These are phyloP conservation scores for Alauda arvensis DNA, from an alignment of 2,797 vertebrate genomes.

Conservation along the genomic window DNA sequence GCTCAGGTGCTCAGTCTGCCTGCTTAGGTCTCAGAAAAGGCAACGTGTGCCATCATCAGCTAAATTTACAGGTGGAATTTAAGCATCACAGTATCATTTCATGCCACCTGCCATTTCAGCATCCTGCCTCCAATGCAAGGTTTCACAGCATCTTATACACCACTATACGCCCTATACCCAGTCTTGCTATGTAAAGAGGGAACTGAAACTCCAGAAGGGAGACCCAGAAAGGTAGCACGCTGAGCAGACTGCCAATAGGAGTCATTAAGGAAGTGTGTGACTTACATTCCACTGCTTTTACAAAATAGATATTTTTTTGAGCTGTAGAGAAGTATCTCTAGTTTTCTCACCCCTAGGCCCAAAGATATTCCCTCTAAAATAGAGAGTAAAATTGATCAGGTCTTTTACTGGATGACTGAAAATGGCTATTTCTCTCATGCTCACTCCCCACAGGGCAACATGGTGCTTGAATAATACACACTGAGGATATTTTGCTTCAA, in stretches of 20 bases:
- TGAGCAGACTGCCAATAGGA: background rate
- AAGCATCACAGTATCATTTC: background rate
- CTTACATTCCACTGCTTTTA: background rate
- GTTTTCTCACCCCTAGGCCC: background rate
- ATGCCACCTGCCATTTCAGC: background rate
- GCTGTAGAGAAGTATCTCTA: background rate
- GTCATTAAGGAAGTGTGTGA: background rate
- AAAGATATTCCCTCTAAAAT: background rate
- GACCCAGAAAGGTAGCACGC: background rate
- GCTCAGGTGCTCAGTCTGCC: background rate
- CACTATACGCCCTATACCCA: background rate
- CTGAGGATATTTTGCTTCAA: background rate
- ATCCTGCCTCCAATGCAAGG: background rate
- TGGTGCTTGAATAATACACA: accelerated
- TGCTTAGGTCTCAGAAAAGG: background rate
- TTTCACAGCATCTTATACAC: background rate
- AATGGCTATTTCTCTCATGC: background rate
- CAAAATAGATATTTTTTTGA: background rate
- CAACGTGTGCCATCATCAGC: background rate
- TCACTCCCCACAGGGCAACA: background rate
- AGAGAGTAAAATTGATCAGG: background rate
- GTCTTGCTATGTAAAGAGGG: background rate
- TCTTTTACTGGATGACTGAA: background rate
- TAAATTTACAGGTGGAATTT: background rate
- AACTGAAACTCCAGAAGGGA: background rate